Percentiles rank a stretch among this genome's conserved stretches.
These are phyloP conservation scores for Hypanus sabinus DNA, from an alignment of 2,113 vertebrate genomes.

Conservation along the genomic window DNA sequence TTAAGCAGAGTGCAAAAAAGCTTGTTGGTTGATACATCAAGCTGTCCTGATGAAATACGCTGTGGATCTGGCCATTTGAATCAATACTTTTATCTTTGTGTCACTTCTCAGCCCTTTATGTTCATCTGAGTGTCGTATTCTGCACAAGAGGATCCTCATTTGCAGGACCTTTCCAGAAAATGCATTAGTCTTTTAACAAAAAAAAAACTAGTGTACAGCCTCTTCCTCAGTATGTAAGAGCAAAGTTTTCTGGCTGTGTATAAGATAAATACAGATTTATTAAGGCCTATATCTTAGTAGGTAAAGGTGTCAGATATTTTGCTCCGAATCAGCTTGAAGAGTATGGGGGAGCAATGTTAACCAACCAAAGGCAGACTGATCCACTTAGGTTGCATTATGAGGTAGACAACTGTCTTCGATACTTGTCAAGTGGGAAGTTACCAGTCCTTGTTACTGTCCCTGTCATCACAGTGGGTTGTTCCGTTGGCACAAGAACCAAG, in stretches of 20 bases:
- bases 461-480: background rate
- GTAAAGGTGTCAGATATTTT: background rate
- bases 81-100: background rate
- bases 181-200: background rate
- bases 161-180: background rate
- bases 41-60: background rate
- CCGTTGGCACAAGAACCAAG: background rate
- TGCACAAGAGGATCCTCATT: background rate
- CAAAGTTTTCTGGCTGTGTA: background rate
- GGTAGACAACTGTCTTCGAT: background rate
- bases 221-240: background rate
- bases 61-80: background rate
- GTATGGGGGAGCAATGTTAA: background rate
- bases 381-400: background rate
- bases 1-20: background rate
- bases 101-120: background rate
- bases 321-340: background rate
- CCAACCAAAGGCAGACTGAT: background rate
- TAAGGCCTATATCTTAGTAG: background rate
- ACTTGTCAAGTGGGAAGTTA: background rate
- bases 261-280: background rate
- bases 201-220: background rate
- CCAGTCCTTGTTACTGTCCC: background rate
- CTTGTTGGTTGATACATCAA: background rate
- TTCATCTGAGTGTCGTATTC: background rate